Evolutionary conservation across 2,113 vertebrate species (phyloP).

Genomic region (Haemorhous mexicanus): DNA sequence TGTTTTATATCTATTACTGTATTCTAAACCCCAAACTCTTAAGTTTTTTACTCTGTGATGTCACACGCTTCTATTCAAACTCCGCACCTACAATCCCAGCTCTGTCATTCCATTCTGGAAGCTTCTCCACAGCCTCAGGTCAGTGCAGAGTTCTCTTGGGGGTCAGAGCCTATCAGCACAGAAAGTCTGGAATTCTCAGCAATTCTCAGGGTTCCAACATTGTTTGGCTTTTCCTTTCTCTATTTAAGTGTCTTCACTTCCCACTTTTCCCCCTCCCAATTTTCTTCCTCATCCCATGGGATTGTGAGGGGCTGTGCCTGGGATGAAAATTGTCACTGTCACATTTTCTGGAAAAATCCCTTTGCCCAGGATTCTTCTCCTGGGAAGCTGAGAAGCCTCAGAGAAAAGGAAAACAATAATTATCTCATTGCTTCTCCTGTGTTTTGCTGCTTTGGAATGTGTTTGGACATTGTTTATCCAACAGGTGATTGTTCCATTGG

Average conservation of each 20-base stretch:
- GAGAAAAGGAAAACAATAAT: too few relatives aligned
- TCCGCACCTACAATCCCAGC: background rate
- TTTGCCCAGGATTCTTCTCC: too few relatives aligned
- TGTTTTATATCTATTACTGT: accelerated
- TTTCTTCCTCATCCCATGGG: background rate
- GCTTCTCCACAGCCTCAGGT: background rate
- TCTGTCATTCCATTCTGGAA: background rate
- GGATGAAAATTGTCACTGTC: too few relatives aligned
- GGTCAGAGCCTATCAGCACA: background rate
- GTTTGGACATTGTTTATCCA: too few relatives aligned
- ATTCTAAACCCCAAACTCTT: background rate
- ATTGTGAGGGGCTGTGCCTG: background rate
- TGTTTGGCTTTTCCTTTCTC: background rate
- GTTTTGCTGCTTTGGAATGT: too few relatives aligned
- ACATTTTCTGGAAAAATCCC: too few relatives aligned
- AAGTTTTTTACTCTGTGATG: background rate
- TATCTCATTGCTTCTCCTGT: too few relatives aligned
- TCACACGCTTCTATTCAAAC: background rate
- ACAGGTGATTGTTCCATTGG: too few relatives aligned
- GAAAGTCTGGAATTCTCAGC: background rate
- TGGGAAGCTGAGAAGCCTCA: too few relatives aligned
- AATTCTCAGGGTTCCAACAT: background rate
- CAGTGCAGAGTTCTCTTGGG: background rate
- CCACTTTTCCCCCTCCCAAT: background rate
- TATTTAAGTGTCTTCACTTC: accelerated